Evolutionary conservation across 2,113 vertebrate species (phyloP), one percentile per base, ranked within the genome.

Genomic region (Austrofundulus limnaeus): DNA sequence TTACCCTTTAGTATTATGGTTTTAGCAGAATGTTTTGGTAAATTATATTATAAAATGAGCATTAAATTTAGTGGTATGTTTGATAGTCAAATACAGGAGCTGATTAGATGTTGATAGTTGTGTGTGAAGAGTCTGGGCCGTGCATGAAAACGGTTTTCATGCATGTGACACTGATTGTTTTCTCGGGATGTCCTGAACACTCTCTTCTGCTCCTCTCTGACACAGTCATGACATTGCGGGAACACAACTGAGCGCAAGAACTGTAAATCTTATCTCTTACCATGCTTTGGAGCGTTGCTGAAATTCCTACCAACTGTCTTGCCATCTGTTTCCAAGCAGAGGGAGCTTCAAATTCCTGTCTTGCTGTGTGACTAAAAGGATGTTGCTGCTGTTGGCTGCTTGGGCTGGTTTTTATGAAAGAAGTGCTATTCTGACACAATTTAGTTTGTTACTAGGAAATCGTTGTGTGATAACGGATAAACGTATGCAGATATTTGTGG

Each of bases 291-390:
- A 78, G 77, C 75, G 25, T 80, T 70, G 60, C 78, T 59, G 68
- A 87, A 83, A 89, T 87, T 88, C 85, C 74, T 84, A 86, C 90
- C 87, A 89, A 90, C 88, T 90, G 89, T 71, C 85, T 80, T 28
- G 68, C 90, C 89, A 90, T 91, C 89, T 92, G 91, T 88, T 88
- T 84, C 43, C 74, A 79, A 50, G 65, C 72, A 70, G 78, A 76
- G 66, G 39, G 64, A 51, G 57, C 69, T 78, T 72, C 75, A 68
- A 3, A 78, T 85, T 39, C 76, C 56, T 61, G 54, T 67, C 71
- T 64, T 54, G 31, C 69, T 75, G 63, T 41, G 70, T 85, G 67
- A 72, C 71, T 81, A 64, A 82, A 81, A 71, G 53, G 79, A 79
- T 79, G 74, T 61, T 58, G 55, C 81, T 63, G 24, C 71, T 46